A percentile compares a stretch with the other conserved stretches of the same genome.
These are phyloP conservation scores for Ariopsis seemanni DNA, from an alignment of 2,113 vertebrate species.

Conservation along the genomic window DNA sequence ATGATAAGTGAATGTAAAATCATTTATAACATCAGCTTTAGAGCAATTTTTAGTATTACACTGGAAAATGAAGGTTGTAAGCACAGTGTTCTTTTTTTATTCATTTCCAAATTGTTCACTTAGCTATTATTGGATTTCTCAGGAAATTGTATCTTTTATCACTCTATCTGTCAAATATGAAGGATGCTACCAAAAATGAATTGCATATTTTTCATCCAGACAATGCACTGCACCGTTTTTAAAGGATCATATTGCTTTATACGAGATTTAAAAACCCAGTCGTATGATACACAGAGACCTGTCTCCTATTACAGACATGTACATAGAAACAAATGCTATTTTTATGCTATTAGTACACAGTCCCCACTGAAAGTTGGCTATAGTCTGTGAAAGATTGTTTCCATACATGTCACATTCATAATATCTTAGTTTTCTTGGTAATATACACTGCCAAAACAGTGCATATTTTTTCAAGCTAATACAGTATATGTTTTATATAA, in stretches of 20 bases:
- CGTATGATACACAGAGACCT: neutral
- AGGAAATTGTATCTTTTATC: neutral
- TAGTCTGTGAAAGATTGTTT: neutral
- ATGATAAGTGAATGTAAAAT: neutral
- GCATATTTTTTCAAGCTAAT: neutral
- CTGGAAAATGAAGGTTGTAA: neutral
- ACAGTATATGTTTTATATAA: neutral
- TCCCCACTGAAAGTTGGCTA: neutral
- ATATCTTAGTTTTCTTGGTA: neutral
- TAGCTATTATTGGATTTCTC: neutral
- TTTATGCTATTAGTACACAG: neutral
- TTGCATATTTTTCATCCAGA: neutral
- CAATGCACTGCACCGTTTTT: neutral
- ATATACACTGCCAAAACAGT: neutral
- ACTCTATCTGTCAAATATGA: slow-evolving; percentile 11
- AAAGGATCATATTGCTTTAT: neutral
- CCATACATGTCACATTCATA: neutral
- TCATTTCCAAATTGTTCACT: neutral
- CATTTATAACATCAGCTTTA: slow-evolving; percentile 3
- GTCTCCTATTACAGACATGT: neutral
- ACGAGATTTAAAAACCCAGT: neutral
- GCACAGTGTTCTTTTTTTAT: neutral
- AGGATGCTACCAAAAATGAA: neutral
- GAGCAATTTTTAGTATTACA: neutral
- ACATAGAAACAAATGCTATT: neutral